Evolutionary conservation across 1,140 invertebrate species (phyloP).

Genomic region (Ylistrum balloti): DNA sequence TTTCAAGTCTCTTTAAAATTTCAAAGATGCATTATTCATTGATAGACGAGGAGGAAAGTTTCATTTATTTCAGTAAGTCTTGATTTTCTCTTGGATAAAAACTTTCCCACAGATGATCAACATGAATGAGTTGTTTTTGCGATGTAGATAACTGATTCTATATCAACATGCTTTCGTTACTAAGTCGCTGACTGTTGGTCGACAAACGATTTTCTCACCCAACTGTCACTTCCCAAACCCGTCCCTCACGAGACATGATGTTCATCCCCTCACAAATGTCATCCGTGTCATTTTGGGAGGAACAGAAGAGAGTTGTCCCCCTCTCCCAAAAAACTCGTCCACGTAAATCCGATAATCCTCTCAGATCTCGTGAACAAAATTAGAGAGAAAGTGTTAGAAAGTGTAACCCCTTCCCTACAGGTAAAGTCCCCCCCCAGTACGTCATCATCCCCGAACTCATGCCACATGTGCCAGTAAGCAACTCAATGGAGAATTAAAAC

Average conservation of each 20-base stretch:
- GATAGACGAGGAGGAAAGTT: no score
- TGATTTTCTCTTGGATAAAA: no score
- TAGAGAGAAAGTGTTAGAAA: neutral
- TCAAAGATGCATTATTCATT: no score
- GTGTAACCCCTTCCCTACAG: neutral
- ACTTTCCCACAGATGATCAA: neutral
- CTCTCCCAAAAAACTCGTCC: neutral
- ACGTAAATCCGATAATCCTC: neutral
- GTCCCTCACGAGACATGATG: neutral
- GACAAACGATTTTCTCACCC: constrained; percentile 2
- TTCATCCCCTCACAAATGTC: constrained; percentile 4
- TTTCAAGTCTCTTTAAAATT: no score
- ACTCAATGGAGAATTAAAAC: neutral
- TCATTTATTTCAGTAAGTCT: no score
- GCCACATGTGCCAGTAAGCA: neutral
- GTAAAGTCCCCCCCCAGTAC: neutral
- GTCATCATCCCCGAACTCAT: neutral
- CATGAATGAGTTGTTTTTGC: neutral
- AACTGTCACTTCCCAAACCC: neutral
- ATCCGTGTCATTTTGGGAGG: neutral
- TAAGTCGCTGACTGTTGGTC: neutral
- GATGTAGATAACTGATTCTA: neutral
- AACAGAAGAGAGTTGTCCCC: neutral
- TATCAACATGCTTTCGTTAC: neutral
- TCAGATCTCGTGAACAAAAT: neutral